Percentiles rank a stretch among this genome's conserved stretches.
Conservation (phyloP, 2,113 vertebrate genomes). For the Rana temporaria region DNA sequence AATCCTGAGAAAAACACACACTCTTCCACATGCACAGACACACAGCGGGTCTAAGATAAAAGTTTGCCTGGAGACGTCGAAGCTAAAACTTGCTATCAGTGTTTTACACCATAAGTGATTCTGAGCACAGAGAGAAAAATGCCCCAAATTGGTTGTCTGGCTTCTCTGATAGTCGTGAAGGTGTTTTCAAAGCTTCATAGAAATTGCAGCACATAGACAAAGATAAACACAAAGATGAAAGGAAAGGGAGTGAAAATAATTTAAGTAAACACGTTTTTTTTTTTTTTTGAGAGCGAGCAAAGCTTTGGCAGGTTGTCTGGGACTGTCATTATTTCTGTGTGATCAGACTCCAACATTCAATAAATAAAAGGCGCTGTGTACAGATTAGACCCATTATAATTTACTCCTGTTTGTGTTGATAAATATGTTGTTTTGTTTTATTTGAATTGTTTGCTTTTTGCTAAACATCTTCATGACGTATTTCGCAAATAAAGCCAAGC, state of each 20-base stretch:
- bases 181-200: slow-evolving; percentile 12
- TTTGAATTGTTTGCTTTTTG: not conserved
- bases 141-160: not conserved
- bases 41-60: too few species aligned
- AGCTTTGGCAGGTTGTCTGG: slow-evolving; percentile 12
- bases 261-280: slow-evolving; percentile 31
- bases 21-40: too few species aligned
- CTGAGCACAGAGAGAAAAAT: not conserved
- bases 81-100: not conserved
- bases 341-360: not conserved
- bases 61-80: too few species aligned
- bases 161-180: slow-evolving; percentile 17
- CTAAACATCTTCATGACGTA: not conserved
- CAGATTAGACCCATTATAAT: not conserved
- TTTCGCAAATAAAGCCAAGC: slow-evolving; percentile 15
- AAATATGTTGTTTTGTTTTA: slow-evolving; percentile 22
- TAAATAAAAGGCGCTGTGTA: not conserved
- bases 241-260: slow-evolving; percentile 31
- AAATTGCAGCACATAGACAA: slow-evolving; percentile 29
- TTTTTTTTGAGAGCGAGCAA: not conserved
- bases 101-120: not conserved
- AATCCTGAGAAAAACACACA: too few species aligned
- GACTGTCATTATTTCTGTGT: slow-evolving; percentile 32
- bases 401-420: slow-evolving; percentile 17
- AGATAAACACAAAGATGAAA: slow-evolving; percentile 47